A percentile compares a stretch with the other conserved stretches of the same genome.
These are phyloP conservation scores for Piscicola geometra DNA, from an alignment of 2,888 invertebrate genomes.

Conservation along the genomic window DNA sequence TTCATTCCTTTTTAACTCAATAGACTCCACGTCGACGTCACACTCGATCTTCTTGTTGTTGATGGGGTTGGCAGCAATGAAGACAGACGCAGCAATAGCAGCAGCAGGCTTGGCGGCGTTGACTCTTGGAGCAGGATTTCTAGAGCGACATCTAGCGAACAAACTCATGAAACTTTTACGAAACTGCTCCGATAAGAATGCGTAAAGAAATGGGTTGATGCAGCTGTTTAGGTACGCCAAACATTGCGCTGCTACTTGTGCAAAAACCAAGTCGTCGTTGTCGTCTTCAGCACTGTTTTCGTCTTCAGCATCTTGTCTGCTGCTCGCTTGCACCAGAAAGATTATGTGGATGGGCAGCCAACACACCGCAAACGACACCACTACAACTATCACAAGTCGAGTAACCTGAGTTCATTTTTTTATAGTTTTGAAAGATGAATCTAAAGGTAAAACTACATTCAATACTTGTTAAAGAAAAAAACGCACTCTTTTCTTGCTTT, in stretches of 20 bases:
- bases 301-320: too few relatives aligned
- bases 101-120: too few relatives aligned
- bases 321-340: too few relatives aligned
- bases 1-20: too few relatives aligned
- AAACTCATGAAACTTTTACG: background rate
- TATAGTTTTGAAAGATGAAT: too few relatives aligned
- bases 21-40: too few relatives aligned
- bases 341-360: constrained; percentile 86
- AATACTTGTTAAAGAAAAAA: too few relatives aligned
- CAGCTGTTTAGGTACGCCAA: constrained; percentile 86
- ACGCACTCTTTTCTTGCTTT: constrained; percentile 21
- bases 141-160: background rate
- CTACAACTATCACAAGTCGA: constrained; percentile 82
- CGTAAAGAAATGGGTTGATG: constrained; percentile 88
- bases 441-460: too few relatives aligned
- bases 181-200: constrained; percentile 68
- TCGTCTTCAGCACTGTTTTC: background rate
- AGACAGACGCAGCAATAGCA: too few relatives aligned
- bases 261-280: too few relatives aligned
- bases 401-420: constrained; percentile 67
- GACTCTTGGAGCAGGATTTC: background rate
- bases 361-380: constrained; percentile 84
- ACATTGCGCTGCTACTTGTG: constrained; percentile 53
- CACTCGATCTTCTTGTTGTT: too few relatives aligned
- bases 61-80: too few relatives aligned